These are phyloP conservation scores for Hedychridium roseum DNA, from an alignment of 2,888 invertebrate species.

Conservation along the genomic window DNA sequence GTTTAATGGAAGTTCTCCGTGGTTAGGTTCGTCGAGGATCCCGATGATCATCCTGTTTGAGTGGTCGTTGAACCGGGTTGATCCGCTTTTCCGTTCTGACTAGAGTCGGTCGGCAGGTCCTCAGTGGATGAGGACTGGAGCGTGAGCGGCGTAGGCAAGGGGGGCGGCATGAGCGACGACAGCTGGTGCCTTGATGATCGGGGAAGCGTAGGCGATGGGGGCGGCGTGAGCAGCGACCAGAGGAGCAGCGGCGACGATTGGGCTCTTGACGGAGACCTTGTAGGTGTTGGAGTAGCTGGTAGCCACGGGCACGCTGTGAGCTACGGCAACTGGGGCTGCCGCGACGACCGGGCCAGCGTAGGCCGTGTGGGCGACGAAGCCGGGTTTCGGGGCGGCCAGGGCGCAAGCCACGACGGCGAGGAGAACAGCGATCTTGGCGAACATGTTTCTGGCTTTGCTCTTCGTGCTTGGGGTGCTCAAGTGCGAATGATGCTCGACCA, in stretches of 20 bases:
- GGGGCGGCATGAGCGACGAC: conserved; percentile 43
- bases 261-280: conserved; percentile 65
- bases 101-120: conserved; percentile 54
- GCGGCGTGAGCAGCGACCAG: conserved; percentile 49
- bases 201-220: conserved; percentile 44
- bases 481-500: conserved; percentile 44
- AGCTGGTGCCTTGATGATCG: conserved; percentile 45
- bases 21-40: neutral
- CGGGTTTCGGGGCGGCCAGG: conserved; percentile 62
- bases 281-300: conserved; percentile 74
- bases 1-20: neutral
- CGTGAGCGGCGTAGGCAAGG: conserved; percentile 54
- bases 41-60: conserved; percentile 6
- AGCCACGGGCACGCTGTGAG: conserved; percentile 69
- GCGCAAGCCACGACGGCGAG: conserved; percentile 55
- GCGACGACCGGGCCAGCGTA: conserved; percentile 44
- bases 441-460: conserved; percentile 38
- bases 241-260: conserved; percentile 42
- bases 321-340: conserved; percentile 55
- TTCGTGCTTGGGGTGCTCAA: conserved; percentile 21
- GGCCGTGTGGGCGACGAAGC: conserved; percentile 55
- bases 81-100: conserved; percentile 17
- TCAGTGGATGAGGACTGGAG: conserved; percentile 60
- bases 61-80: neutral
- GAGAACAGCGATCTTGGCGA: conserved; percentile 47